Conservation (phyloP, 1,140 invertebrate genomes). For the Doryteuthis pealeii region DNA sequence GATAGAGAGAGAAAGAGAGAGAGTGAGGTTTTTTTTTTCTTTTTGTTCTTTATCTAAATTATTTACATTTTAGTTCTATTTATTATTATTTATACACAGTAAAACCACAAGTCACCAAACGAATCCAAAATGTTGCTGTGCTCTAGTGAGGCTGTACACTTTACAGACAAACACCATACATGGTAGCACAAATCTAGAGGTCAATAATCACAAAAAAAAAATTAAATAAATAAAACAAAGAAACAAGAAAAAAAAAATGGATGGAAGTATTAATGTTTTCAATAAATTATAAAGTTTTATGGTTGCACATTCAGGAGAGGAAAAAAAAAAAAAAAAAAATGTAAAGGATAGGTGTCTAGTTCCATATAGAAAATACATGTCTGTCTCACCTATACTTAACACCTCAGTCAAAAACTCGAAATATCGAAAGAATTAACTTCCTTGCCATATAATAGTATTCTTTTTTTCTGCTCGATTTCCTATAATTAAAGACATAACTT, state of each 20-base stretch:
- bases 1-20: too few species aligned
- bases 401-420: too few species aligned
- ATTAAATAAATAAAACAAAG: too few species aligned
- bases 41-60: not conserved
- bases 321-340: too few species aligned
- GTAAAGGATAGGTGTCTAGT: too few species aligned
- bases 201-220: not conserved
- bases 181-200: not conserved
- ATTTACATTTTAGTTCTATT: conserved; percentile 3
- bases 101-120: not conserved
- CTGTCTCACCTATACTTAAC: too few species aligned
- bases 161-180: not conserved
- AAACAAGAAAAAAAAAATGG: not conserved
- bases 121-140: not conserved
- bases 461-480: too few species aligned
- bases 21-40: too few species aligned
- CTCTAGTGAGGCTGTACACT: not conserved
- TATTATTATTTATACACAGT: not conserved
- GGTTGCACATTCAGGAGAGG: not conserved
- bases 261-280: not conserved
- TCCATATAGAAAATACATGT: too few species aligned
- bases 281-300: not conserved
- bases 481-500: too few species aligned
- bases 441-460: too few species aligned
- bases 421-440: too few species aligned